These are phyloP conservation scores for Cynaeus angustus DNA, from an alignment of 2,888 invertebrate genomes.

Conservation along the genomic window DNA sequence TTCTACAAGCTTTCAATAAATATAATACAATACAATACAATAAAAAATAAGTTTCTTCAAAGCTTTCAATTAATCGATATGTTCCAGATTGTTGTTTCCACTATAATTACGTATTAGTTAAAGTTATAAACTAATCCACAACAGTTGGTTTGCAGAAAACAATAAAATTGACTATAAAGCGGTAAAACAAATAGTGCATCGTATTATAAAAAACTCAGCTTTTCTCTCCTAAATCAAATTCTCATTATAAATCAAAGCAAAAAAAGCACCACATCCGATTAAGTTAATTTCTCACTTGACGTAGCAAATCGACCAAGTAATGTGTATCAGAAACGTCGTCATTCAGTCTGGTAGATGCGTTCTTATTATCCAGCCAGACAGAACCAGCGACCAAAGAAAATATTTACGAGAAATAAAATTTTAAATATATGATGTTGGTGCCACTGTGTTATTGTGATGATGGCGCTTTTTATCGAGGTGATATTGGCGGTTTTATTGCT, in stretches of 20 bases:
- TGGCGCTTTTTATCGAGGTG: conserved; percentile 46
- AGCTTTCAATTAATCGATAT: no score
- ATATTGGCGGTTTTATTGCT: conserved; percentile 48
- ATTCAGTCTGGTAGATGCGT: conserved; percentile 17
- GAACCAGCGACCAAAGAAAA: conserved; percentile 15
- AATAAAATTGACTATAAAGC: no score
- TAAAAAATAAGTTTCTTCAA: no score
- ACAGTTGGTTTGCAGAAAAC: no score
- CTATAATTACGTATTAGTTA: no score
- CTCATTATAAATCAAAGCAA: conserved; percentile 9
- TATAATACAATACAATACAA: no score
- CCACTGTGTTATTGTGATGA: conserved; percentile 44
- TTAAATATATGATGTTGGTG: conserved; percentile 41
- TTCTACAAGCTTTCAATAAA: no score
- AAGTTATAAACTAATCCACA: no score
- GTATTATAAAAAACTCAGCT: neutral
- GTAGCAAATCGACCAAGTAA: conserved; percentile 23
- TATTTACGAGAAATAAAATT: conserved; percentile 44
- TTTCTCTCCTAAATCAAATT: neutral
- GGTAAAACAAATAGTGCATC: no score
- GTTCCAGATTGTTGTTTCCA: no score
- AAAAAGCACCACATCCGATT: conserved; percentile 19
- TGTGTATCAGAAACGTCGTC: conserved; percentile 17
- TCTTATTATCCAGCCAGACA: conserved; percentile 17
- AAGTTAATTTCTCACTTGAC: conserved; percentile 29